These are phyloP conservation scores for Takifugu flavidus DNA, from an alignment of 2,113 vertebrate genomes.

Conservation along the genomic window DNA sequence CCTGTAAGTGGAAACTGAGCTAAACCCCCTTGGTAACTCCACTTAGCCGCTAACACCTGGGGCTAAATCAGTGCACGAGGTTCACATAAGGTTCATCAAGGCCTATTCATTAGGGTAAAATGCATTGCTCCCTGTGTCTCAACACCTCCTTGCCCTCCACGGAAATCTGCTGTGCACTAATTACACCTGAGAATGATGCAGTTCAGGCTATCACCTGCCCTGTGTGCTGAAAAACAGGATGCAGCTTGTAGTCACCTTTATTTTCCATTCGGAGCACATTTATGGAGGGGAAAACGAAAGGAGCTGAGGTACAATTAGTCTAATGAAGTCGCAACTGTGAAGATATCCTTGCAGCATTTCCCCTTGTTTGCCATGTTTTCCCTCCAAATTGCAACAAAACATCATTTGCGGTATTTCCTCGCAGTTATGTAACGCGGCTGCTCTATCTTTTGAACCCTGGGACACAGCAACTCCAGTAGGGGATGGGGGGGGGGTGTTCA, in stretches of 20 bases:
- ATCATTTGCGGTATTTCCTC: conserved; percentile 21
- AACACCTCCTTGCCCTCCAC: conserved; percentile 42
- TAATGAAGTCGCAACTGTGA: conserved; percentile 7
- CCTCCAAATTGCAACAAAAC: conserved; percentile 6
- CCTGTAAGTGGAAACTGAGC: conserved; percentile 30
- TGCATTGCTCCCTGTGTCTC: conserved; percentile 36
- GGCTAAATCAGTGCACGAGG: conserved; percentile 31
- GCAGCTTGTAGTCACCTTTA: conserved; percentile 6
- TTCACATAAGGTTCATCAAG: conserved; percentile 29
- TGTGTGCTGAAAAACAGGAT: conserved; percentile 42
- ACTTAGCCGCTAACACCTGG: conserved; percentile 47
- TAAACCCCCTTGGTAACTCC: conserved; percentile 31
- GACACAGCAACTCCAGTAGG: conserved; percentile 17
- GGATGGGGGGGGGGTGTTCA: conserved; percentile 5
- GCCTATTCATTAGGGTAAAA: conserved; percentile 22
- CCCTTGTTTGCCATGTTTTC: background rate
- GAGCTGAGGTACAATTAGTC: conserved; percentile 1
- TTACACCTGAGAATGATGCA: conserved; percentile 42
- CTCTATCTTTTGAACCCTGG: conserved; percentile 11
- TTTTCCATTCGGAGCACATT: conserved; percentile 21
- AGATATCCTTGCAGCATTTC: background rate
- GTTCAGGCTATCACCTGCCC: conserved; percentile 17
- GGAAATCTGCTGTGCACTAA: conserved; percentile 38
- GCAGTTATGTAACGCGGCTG: conserved; percentile 25
- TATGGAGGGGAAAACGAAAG: conserved; percentile 11